Evolutionary conservation across 2,888 invertebrate species (phyloP), one percentile per base, ranked within the genome.

Genomic region (Eudemis profundana): DNA sequence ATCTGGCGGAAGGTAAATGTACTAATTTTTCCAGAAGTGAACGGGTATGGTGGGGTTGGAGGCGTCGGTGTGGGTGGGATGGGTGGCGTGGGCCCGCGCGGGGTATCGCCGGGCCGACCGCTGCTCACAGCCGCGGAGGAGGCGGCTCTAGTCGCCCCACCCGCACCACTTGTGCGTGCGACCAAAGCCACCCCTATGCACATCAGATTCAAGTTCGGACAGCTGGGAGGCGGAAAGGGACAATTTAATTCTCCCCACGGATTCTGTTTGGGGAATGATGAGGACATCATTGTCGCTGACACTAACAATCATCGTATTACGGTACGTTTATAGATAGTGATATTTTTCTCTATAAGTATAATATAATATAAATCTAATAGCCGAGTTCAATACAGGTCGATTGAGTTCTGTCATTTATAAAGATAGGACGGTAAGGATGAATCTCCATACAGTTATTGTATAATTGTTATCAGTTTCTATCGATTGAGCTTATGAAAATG

Each of bases 191-290:
- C 96, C 23, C 95, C 96, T 1, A 97, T 97, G 97, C 96, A 97
- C 83, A 96, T 97, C 73, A 94, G 97, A 57, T 97, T 96, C 89
- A 98, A 98, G 89, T 98, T 98, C 87, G 98, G 98, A 10, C 97
- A 97, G 76, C 93, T 98, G 71, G 98, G 98, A 27, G 96, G 97
- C 27, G 96, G 96, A 69, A 97, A 97, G 83, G 97, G 97, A 17
- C 98, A 98, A 89, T 98, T 99, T 80, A 98, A 98, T 89, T 98
- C 98, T 0, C 98, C 98, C 0, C 98, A 99, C 87, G 98, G 98
- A 49, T 99, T 99, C 87, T 99, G 98, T 81, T 93, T 99, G 70
- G 98, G 98, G 36, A 94, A 96, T 59, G 98, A 98, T 79, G 98
- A 98, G 85, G 98, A 98, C 81, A 98, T 99, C 73, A 97, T 98